These are phyloP conservation scores for Sitodiplosis mosellana DNA, from an alignment of 1,140 invertebrate species.

Conservation along the genomic window DNA sequence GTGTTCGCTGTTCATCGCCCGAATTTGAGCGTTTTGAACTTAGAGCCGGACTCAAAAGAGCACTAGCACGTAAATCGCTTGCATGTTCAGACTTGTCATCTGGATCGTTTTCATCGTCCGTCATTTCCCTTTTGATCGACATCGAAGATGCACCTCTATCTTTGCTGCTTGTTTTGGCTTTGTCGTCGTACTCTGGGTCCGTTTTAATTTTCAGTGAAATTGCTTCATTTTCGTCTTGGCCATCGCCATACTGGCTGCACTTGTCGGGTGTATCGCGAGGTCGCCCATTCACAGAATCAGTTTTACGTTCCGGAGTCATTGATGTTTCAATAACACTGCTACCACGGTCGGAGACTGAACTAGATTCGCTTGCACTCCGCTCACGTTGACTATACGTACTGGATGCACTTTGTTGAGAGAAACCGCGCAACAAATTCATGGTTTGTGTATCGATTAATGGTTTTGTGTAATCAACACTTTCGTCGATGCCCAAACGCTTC, in stretches of 20 bases:
- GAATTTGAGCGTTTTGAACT: conserved; percentile 28
- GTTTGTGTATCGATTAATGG: conserved; percentile 72
- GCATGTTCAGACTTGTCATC: conserved; percentile 25
- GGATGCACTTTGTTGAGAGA: conserved; percentile 36
- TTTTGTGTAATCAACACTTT: conserved; percentile 81
- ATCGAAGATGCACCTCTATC: conserved; percentile 14
- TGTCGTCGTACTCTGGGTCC: conserved; percentile 28
- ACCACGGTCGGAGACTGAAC: conserved; percentile 61
- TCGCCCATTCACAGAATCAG: conserved; percentile 40
- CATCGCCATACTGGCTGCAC: conserved; percentile 5
- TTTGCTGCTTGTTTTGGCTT: conserved; percentile 16
- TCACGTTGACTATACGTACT: conserved; percentile 41
- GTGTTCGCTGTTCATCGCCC: conserved; percentile 11
- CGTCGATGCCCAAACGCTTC: conserved; percentile 83
- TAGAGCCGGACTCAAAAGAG: conserved; percentile 29
- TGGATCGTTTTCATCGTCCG: conserved; percentile 32
- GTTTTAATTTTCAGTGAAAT: conserved; percentile 29
- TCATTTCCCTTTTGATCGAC: conserved; percentile 34
- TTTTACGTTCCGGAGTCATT: conserved; percentile 54
- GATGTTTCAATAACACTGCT: conserved; percentile 48
- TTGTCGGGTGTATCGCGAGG: conserved; percentile 53
- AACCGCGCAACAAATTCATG: conserved; percentile 59
- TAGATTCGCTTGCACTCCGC: conserved; percentile 67
- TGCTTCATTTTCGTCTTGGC: conserved; percentile 7
- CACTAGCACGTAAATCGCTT: conserved; percentile 12